A percentile compares a stretch with the other conserved stretches of the same genome.
Evolutionary conservation across 2,888 invertebrate species (phyloP).

Genomic region (Andrena chrysosceles): DNA sequence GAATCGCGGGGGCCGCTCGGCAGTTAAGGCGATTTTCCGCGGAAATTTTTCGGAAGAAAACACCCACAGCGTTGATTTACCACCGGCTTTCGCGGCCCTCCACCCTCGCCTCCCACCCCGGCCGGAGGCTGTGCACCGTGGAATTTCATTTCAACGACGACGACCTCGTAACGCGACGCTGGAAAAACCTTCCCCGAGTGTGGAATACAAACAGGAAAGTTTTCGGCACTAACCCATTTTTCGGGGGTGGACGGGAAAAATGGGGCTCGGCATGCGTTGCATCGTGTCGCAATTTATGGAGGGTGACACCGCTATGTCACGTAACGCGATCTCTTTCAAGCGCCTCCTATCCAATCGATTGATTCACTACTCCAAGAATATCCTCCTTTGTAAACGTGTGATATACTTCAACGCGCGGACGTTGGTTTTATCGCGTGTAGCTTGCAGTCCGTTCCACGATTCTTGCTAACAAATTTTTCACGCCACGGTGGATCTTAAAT

Average conservation of each 20-base stretch:
- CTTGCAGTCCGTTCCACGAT: background rate
- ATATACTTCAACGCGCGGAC: background rate
- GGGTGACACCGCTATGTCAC: conserved; percentile 11
- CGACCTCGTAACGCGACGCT: conserved; percentile 47
- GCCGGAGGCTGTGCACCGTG: conserved; percentile 58
- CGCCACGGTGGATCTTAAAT: conserved; percentile 21
- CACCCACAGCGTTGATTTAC: conserved; percentile 63
- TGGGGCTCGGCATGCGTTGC: conserved; percentile 57
- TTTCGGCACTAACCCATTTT: conserved; percentile 71
- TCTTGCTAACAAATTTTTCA: background rate
- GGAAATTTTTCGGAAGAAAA: conserved; percentile 74
- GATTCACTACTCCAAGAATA: too few relatives aligned
- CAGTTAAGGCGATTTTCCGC: conserved; percentile 58
- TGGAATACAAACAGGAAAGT: conserved; percentile 69
- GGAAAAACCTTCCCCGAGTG: conserved; percentile 53
- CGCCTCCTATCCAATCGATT: conserved; percentile 19
- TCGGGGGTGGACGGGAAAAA: conserved; percentile 52
- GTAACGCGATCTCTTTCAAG: conserved; percentile 40
- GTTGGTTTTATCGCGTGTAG: background rate
- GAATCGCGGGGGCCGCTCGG: conserved; percentile 44
- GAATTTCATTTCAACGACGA: conserved; percentile 77
- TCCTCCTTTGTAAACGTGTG: too few relatives aligned
- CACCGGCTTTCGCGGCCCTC: conserved; percentile 41
- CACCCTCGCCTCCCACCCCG: background rate
- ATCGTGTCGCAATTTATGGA: conserved; percentile 50